Evolutionary conservation across 2,888 invertebrate species (phyloP), one percentile per base, ranked within the genome.

Genomic region (Drosophila acutilabella): DNA sequence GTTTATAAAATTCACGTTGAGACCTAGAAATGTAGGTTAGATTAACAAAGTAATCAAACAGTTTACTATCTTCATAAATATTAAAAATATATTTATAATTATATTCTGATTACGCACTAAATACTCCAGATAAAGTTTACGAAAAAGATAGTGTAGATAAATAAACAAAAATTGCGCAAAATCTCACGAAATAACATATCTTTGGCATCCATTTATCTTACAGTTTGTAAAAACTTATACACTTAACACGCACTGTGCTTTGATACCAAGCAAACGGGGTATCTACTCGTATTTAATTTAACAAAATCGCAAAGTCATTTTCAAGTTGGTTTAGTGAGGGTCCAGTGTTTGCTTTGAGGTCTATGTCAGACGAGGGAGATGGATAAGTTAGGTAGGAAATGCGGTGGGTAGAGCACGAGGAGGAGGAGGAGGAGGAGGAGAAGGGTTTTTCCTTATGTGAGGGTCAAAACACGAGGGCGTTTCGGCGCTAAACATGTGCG

Each of bases 401-500:
- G 30, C 30, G 30, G 30, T 30, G 30, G 30, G 30, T 30, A 30
- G 30, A 48, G 18, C 8, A 16, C 4, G n/a, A 1, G 10, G 13
- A 7, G 30, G 13, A 2, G 52, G 13, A 45, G 52, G 13, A 45
- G 47, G 41, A 36, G 18, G 14, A 44, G 36, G 1, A 13, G 33
- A n/a, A 60, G 45, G 53, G 68, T 30, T 65, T 59, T 67, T 30
- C 45, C 38, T 26, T 4, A 13, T 2, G 14, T 14, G 40, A 52
- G 61, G 61, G 61, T 51, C 65, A 52, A 41, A 44, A 64, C 33
- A 50, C 64, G 82, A 64, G 62, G 85, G 86, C 86, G 86, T 81
- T 70, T 67, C 84, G 82, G 84, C 87, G 83, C 84, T 86, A 83
- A 83, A 82, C 86, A 86, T 83, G 83, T 82, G 86, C 77, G 86